Evolutionary conservation across 2,888 invertebrate genomes (phyloP).

Genomic region (Thecophora atra): DNA sequence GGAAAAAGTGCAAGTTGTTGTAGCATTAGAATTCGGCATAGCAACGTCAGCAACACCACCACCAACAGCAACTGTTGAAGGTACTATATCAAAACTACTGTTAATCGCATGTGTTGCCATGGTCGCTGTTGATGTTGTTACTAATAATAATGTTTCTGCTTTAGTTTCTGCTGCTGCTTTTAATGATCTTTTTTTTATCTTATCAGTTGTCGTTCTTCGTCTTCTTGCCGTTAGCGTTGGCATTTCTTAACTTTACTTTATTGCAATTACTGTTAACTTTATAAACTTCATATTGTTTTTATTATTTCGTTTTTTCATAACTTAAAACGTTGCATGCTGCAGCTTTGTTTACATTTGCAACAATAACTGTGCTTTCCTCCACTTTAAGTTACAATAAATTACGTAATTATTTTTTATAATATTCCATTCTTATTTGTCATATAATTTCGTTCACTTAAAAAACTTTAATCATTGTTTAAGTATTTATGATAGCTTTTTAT

Average conservation of each 20-base stretch:
- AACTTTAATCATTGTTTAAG: too few species aligned
- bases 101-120: constrained; percentile 6
- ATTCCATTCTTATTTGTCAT: too few species aligned
- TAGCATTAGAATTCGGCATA: constrained; percentile 36
- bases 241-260: constrained; percentile 46
- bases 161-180: constrained; percentile 28
- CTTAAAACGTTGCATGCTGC: too few species aligned
- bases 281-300: not conserved
- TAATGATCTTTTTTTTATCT: constrained; percentile 38
- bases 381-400: too few species aligned
- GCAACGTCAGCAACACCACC: constrained; percentile 1
- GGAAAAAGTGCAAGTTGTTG: constrained; percentile 46
- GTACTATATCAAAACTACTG: not conserved
- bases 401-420: too few species aligned
- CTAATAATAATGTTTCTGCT: constrained; percentile 3
- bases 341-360: too few species aligned
- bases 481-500: too few species aligned
- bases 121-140: not conserved
- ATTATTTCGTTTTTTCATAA: not conserved
- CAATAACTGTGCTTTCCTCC: too few species aligned
- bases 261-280: not conserved
- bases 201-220: constrained; percentile 44
- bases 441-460: too few species aligned
- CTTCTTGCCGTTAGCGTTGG: constrained; percentile 55
- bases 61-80: not conserved